These are phyloP conservation scores for Gonioctena quinquepunctata DNA, from an alignment of 1,140 invertebrate genomes.

Conservation along the genomic window DNA sequence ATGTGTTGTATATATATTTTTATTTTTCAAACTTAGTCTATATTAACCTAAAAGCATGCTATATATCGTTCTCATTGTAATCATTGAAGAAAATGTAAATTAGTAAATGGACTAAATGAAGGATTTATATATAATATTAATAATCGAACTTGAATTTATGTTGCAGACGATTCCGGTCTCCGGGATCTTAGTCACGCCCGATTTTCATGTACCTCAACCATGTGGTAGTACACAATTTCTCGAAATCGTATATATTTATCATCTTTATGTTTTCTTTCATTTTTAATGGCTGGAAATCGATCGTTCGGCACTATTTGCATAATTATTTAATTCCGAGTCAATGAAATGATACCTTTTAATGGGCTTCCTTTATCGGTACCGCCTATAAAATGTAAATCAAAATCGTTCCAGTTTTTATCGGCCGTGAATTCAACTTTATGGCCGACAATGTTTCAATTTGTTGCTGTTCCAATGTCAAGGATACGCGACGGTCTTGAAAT, in stretches of 20 bases:
- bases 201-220: background rate
- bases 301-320: constrained; percentile 11
- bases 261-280: background rate
- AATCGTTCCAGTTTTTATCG: constrained; percentile 17
- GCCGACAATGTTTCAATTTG: constrained; percentile 18
- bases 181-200: background rate
- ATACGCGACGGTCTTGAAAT: background rate
- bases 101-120: no score
- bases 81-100: no score
- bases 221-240: background rate
- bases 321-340: constrained; percentile 14
- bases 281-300: constrained; percentile 13
- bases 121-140: no score
- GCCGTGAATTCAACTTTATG: constrained; percentile 12
- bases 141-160: no score
- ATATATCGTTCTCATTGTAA: no score
- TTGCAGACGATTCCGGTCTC: no score
- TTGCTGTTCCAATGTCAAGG: background rate
- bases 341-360: constrained; percentile 12
- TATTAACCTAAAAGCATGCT: no score
- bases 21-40: no score
- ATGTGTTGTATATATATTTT: no score
- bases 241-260: background rate
- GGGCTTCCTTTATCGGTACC: constrained; percentile 4
- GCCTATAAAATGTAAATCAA: constrained; percentile 19